Conservation (phyloP, 2,888 invertebrate species). For the Sericinus montela region DNA sequence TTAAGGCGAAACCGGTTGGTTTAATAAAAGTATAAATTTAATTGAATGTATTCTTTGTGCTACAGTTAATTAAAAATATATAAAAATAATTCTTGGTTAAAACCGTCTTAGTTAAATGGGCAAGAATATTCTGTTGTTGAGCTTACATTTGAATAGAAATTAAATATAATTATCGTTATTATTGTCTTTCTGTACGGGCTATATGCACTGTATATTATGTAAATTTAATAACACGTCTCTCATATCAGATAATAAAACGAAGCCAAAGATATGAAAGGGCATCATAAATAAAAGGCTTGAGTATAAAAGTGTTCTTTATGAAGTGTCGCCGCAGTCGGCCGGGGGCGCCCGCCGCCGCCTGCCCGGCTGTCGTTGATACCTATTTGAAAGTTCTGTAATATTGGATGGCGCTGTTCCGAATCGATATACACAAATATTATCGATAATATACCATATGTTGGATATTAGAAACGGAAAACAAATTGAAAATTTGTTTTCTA, state of each 20-base stretch:
- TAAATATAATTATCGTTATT: not conserved
- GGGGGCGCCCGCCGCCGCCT: constrained; percentile 34
- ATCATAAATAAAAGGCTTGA: constrained; percentile 74
- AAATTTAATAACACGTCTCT: constrained; percentile 51
- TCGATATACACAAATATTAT: constrained; percentile 32
- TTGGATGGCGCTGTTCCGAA: constrained; percentile 47
- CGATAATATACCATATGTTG: constrained; percentile 36
- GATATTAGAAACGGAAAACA: not conserved
- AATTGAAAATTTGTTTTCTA: too few species aligned
- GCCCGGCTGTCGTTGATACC: constrained; percentile 65
- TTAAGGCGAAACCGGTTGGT: too few species aligned
- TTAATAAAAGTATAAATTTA: too few species aligned
- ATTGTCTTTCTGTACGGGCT: not conserved
- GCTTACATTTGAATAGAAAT: constrained; percentile 8
- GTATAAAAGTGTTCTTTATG: constrained; percentile 77
- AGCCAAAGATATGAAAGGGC: constrained; percentile 65
- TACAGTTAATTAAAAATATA: too few species aligned
- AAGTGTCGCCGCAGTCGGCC: constrained; percentile 65
- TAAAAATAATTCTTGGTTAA: too few species aligned
- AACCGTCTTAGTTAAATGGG: too few species aligned
- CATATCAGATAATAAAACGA: constrained; percentile 60
- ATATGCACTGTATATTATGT: too few species aligned
- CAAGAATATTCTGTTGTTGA: too few species aligned
- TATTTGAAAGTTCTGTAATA: constrained; percentile 75
- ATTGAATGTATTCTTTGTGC: too few species aligned